Base-by-base conservation (phyloP, 2,113 vertebrate genomes). In the Scomber japonicus region DNA sequence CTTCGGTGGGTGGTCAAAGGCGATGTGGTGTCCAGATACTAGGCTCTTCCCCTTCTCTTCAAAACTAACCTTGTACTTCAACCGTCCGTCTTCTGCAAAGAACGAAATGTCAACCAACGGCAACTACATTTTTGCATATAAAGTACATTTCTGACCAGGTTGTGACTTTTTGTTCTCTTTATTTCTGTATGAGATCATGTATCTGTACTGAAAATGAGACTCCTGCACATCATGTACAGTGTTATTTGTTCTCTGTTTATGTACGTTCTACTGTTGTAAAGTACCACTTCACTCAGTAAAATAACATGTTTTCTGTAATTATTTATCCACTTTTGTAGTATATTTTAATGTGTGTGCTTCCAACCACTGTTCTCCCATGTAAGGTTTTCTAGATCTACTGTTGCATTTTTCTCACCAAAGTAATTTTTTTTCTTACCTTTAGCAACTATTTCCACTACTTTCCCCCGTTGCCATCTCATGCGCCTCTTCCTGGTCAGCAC, bases 11-110 rank as follows among this genome's bases (percentile, higher is more conserved):
- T 88, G 89, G 68, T 96, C 94, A 0, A 96, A 97, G 1, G 98
- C 97, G 0, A 99, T 94, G 83, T 97, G 97, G 89, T 97, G 97
- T 27, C 96, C 97, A 0, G 97, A 97, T 3, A 99, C 94, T 19
- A 98, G 90, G 73, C 96, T 96, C 87, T 96, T 97, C 0, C 96
- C 97, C 80, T 96, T 97, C 8, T 96, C 96, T 31, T 97, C 96
- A 72, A 98, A 98, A 19, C 96, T 94, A 63, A 99, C 95, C 75
- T 97, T 98, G 93, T 96, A 99, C 31, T 97, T 97, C 67, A 84
- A 14, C 9, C 56, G 82, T 2, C 95, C 94, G 1, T 95, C 94
- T 4, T 95, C 96, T 98, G 85, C 16, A 81, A 91, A 21, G 17
- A 17, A 72, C n/a, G 82, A 49, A 64, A 75, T 2, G 16, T 16